A percentile compares a stretch with the other conserved stretches of the same genome.
These are phyloP conservation scores for Eurypyga helias DNA, from an alignment of 2,113 vertebrate species.

Conservation along the genomic window DNA sequence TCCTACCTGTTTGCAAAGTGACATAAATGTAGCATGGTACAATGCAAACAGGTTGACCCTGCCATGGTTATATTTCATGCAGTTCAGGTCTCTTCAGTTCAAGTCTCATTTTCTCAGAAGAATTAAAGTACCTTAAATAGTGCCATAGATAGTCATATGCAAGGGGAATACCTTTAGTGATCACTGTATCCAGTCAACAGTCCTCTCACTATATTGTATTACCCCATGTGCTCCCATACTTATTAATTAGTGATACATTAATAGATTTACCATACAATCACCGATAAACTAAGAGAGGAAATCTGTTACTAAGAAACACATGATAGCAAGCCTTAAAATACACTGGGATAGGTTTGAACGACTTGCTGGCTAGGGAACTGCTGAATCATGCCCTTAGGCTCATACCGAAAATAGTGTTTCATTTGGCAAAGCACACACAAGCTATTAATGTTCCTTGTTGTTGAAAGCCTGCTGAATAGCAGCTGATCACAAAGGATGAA, in stretches of 20 bases:
- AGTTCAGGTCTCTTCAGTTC: background rate
- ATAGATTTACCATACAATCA: background rate
- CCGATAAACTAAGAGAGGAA: slow-evolving; percentile 31
- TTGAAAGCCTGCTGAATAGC: background rate
- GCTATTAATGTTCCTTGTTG: background rate
- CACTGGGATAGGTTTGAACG: background rate
- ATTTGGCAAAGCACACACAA: background rate
- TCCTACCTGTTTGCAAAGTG: background rate
- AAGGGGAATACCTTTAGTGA: background rate
- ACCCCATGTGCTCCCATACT: background rate
- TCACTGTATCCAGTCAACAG: background rate
- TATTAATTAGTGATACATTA: slow-evolving; percentile 16
- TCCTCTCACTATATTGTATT: background rate
- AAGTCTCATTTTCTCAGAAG: background rate
- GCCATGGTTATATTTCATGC: fast-evolving
- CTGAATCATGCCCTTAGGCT: slow-evolving; percentile 14
- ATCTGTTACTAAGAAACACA: background rate
- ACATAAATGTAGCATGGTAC: background rate
- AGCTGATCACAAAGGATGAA: background rate
- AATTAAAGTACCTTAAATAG: background rate
- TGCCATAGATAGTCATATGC: background rate
- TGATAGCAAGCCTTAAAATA: background rate
- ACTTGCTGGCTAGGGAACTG: background rate
- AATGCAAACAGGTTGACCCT: background rate
- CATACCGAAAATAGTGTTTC: background rate